Evolutionary conservation across 2,888 invertebrate species (phyloP), one percentile per base, ranked within the genome.

Genomic region (Leucophora obtusa): DNA sequence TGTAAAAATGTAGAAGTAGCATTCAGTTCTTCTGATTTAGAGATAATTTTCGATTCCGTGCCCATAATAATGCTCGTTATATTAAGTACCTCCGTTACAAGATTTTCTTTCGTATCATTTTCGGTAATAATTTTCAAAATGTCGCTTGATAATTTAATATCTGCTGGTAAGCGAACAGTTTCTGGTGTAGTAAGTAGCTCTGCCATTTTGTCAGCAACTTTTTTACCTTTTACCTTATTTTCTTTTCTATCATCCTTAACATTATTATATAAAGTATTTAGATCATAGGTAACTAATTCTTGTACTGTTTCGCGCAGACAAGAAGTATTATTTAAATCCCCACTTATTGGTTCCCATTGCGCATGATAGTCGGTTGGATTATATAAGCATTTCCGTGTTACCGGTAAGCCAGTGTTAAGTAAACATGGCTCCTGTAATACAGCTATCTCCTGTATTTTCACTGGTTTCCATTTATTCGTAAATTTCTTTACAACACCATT

Each of bases 131-230:
- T 60, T 59, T 69, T 59, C 8, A 81, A 18, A 21, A 81, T 81
- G 8, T 77, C 58, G 21, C 50, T 66, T 8, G 81, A 54, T 15
- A 77, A 54, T 60, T 73, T 73, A 1, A 81, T 69, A 66, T 81
- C 81, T 0, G 76, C 69, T 60, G 81, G 69, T 15, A 73, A n/a
- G 7, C 72, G 81, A 10, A 60, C n/a, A 0, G 56, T 58, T 15
- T 70, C 4, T 0, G 53, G 14, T 11, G 38, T 38, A 11, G 10
- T 10, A 1, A 38, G 6, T 11, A 38, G 2, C 17, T 73, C 33
- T 5, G 53, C 14, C 50, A 77, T 50, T 54, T 73, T 14, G 2
- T 54, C 35, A 1, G 62, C 24, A 0, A 69, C 50, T 14, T 65
- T 11, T 11, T 38, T 53, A 5, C 66, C 33, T 0, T 71, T 6